Evolutionary conservation across 92 coral and sea anemone genomes (phyloP), one percentile per base, ranked within the genome.

Genomic region (Porites divaricata): DNA sequence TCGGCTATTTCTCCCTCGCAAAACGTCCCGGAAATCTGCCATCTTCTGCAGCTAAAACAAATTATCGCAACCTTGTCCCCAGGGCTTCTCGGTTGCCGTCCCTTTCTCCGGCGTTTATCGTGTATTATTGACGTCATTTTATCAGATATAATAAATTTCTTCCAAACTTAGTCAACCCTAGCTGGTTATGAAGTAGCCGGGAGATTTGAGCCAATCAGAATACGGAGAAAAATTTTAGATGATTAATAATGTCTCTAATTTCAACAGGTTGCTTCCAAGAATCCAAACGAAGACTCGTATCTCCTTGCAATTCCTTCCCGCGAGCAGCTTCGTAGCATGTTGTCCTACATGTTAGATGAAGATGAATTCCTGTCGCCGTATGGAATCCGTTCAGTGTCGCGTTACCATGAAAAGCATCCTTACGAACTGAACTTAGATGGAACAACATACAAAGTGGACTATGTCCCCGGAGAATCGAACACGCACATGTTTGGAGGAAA

Each of bases 401-500:
- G 88, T 75, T 95, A 86, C 84, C 99, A 96, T 90, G 89, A 92
- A 81, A 91, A 95, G 69, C 91, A 96, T 63, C 99, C 99, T 10
- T 90, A 87, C 63, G 84, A 63, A 76, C 74, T 95, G 69, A 84
- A 89, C 22, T 52, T 95, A 21, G 80, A 86, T 45, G 99, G 98
- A 54, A 83, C 89, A 72, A 76, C 71, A 50, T 94, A 95, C 76
- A 83, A 93, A 17, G 99, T 96, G 73, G 91, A 92, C 45, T 96
- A 96, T 76, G 99, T 96, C 19, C 95, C 99, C 5, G 99, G 94
- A 41, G 99, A 96, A 68, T 96, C 98, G 13, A 93, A 92, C 77
- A 95, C 96, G 4, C 85, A 64, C 85, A 96, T 96, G 98, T 95
- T 95, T 73, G 99, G 99, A 19, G 99, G 99, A 15, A 96, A 96